Evolutionary conservation across 2,797 vertebrate genomes (phyloP).

Genomic region (Bryconaethiops microstoma): DNA sequence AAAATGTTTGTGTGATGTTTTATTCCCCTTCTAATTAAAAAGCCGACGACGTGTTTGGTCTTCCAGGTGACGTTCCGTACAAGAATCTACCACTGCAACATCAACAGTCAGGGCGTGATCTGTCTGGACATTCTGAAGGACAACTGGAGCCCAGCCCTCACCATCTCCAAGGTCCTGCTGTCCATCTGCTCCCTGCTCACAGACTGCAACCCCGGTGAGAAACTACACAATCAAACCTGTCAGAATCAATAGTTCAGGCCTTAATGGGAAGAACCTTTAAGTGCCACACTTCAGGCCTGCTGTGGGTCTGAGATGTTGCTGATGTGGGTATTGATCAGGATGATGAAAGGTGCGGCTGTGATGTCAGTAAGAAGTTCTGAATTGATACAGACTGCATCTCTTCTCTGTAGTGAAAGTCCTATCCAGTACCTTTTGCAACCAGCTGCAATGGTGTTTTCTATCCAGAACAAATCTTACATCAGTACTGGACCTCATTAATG

Average conservation of each 20-base stretch:
- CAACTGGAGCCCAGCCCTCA: conserved; percentile 92
- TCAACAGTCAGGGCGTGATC: conserved; percentile 93
- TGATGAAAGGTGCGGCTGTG: too few relatives aligned
- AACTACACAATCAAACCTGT: not conserved
- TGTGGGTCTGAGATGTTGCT: not conserved
- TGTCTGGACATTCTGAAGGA: conserved; percentile 87
- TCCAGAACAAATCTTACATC: too few relatives aligned
- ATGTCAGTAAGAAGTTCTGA: too few relatives aligned
- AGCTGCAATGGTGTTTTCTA: too few relatives aligned
- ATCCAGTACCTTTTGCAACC: too few relatives aligned
- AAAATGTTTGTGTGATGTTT: too few relatives aligned
- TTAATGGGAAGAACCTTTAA: not conserved
- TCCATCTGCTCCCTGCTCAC: conserved; percentile 95
- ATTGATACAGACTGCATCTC: too few relatives aligned
- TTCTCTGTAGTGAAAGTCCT: too few relatives aligned
- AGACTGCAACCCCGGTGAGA: conserved; percentile 94
- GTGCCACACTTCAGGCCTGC: not conserved
- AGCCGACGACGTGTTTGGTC: not conserved
- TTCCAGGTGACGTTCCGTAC: conserved; percentile 84
- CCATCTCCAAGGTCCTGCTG: conserved; percentile 93
- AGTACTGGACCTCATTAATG: too few relatives aligned
- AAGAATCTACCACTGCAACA: conserved; percentile 93
- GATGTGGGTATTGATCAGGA: too few relatives aligned
- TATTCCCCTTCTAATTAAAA: not conserved
- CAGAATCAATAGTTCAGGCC: not conserved